These are phyloP conservation scores for Platycercus adscitus DNA, from an alignment of 2,113 vertebrate species.

Conservation along the genomic window DNA sequence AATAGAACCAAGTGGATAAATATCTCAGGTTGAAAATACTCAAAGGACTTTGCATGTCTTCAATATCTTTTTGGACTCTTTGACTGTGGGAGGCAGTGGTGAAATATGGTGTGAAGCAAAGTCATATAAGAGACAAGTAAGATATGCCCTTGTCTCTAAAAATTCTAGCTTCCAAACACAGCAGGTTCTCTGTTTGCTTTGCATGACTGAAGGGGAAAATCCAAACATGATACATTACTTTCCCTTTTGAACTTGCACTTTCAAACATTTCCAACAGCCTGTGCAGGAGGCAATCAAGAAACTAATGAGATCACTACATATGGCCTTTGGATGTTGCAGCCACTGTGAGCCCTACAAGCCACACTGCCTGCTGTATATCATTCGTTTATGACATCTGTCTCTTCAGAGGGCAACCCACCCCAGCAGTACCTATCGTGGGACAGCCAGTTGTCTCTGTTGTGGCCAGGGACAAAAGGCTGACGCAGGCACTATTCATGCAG, in stretches of 20 bases:
- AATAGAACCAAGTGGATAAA: constrained; percentile 16
- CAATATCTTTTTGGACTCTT: neutral
- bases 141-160: neutral
- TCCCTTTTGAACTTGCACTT: constrained; percentile 55
- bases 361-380: neutral
- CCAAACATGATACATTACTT: constrained; percentile 48
- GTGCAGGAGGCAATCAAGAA: constrained; percentile 30
- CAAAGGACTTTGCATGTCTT: constrained; percentile 35
- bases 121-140: neutral
- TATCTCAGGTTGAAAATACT: neutral
- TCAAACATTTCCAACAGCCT: constrained; percentile 59
- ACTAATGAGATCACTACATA: constrained; percentile 58
- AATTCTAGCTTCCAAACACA: constrained; percentile 24
- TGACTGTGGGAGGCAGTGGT: neutral
- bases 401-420: neutral
- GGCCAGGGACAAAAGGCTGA: constrained; percentile 10
- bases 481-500: neutral
- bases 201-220: constrained; percentile 41
- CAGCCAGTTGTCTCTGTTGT: constrained; percentile 2
- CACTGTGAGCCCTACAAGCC: constrained; percentile 1
- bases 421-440: neutral
- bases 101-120: neutral
- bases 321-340: constrained; percentile 42
- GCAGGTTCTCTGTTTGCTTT: constrained; percentile 31
- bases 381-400: constrained; percentile 12